Evolutionary conservation across 2,888 invertebrate genomes (phyloP), one percentile per base, ranked within the genome.

Genomic region (Ophion ellenae): DNA sequence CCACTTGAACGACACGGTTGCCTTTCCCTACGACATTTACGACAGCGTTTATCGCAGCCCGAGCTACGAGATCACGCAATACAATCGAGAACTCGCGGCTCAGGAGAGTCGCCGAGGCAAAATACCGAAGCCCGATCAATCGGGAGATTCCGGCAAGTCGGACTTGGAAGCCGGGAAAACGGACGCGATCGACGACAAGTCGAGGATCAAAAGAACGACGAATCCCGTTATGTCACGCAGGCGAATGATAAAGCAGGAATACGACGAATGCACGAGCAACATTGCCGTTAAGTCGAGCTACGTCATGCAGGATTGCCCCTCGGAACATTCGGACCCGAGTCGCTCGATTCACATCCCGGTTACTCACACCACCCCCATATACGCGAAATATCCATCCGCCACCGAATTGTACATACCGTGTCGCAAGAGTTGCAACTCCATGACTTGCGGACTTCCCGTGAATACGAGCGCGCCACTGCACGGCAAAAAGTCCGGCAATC

Each of bases 381-480:
- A 91, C 75, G 88, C 90, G 3, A 90, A 91, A 67, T 91, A 89
- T 73, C 85, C 91, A 0, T 81, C 89, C 0, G 85, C 89, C 24
- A 86, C 90, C 0, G 91, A 93, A 40, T 76, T 92, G 32, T 93
- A 90, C 74, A 87, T 92, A 67, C 89, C 91, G 10, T 92, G 90
- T 84, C 91, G 91, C 57, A 91, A 92, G 81, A 91, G 91, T 67
- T 92, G 90, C 84, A 90, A 82, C 20, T 88, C 91, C 0, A 90
- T 90, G 24, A 83, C 92, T 6, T 92, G 92, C 73, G 89, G 87
- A 20, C 77, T 92, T 40, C 87, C 91, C 45, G 90, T 92, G 4
- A 78, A 87, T 47, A 84, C 89, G n/a, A 32, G 80, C 2, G 24
- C 85, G 7, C 10, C 80, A 5, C 80, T 91, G 5, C 90, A 89